Evolutionary conservation across 2,888 invertebrate species (phyloP).

Genomic region (Micoletzkya japonica): DNA sequence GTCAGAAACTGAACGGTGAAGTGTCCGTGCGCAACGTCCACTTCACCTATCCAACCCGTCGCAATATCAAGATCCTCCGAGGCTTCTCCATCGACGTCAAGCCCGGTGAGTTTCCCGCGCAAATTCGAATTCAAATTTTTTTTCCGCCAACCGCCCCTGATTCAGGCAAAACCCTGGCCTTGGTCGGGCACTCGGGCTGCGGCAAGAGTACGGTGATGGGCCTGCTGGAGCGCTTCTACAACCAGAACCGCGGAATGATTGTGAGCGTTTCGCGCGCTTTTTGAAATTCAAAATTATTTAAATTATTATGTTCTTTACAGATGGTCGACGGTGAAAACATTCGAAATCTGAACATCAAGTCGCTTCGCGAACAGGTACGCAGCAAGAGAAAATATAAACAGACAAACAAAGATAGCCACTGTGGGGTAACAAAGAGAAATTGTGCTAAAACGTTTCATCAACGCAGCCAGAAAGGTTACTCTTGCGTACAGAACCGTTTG

Average conservation of each 20-base stretch:
- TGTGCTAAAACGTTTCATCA: too few relatives aligned
- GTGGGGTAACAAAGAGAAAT: too few relatives aligned
- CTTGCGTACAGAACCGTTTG: too few relatives aligned
- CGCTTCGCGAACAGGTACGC: conserved; percentile 73
- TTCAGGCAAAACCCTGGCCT: conserved; percentile 56
- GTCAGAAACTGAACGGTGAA: conserved; percentile 62
- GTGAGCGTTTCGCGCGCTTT: conserved; percentile 64
- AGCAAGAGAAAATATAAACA: conserved; percentile 46
- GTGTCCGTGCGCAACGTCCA: conserved; percentile 63
- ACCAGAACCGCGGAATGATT: conserved; percentile 74
- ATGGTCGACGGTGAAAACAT: conserved; percentile 69
- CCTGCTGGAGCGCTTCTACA: conserved; percentile 80
- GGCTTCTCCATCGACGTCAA: conserved; percentile 62
- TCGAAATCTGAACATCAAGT: conserved; percentile 73
- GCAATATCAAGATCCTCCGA: conserved; percentile 62
- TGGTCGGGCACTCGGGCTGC: conserved; percentile 61
- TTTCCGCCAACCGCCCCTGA: background rate
- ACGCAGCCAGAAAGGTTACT: too few relatives aligned
- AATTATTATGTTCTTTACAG: conserved; percentile 64
- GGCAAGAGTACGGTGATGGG: conserved; percentile 66
- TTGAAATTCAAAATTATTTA: conserved; percentile 8
- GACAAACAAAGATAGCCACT: too few relatives aligned
- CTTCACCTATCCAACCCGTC: conserved; percentile 66
- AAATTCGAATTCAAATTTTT: background rate
- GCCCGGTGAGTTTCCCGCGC: conserved; percentile 27